Evolutionary conservation across 2,113 vertebrate genomes (phyloP).

Genomic region (Chamaetylas fuelleborni): DNA sequence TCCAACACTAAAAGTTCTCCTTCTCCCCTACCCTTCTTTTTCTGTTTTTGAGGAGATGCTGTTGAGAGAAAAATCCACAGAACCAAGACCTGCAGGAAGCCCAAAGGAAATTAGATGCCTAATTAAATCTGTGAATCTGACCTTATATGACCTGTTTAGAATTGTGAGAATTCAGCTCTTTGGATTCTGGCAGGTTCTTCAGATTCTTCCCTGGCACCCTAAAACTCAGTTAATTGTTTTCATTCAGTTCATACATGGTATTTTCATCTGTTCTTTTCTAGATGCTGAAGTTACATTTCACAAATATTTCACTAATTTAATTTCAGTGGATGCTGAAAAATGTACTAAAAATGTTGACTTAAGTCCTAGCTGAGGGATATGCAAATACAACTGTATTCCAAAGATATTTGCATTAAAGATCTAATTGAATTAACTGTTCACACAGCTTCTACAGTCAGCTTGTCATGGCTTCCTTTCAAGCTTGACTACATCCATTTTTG

Average conservation of each 20-base stretch:
- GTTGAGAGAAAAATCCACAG: neutral
- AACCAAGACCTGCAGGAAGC: neutral
- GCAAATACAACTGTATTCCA: neutral
- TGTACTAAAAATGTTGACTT: neutral
- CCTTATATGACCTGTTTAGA: neutral
- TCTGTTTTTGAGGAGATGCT: neutral
- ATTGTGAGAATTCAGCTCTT: neutral
- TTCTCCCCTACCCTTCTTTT: neutral
- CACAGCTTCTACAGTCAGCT: neutral
- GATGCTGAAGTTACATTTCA: neutral
- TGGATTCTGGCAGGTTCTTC: neutral
- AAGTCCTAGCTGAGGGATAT: neutral
- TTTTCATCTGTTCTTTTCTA: neutral
- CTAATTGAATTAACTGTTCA: constrained; percentile 11
- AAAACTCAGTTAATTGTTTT: neutral
- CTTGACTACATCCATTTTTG: neutral
- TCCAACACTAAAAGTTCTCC: neutral
- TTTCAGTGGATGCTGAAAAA: neutral
- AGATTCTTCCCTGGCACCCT: neutral
- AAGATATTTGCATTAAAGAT: neutral
- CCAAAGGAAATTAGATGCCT: neutral
- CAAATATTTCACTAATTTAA: neutral
- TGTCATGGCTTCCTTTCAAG: neutral
- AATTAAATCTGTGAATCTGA: neutral
- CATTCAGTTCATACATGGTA: neutral